These are phyloP conservation scores for Danio aesculapii DNA, from an alignment of 2,797 vertebrate species.

Conservation along the genomic window DNA sequence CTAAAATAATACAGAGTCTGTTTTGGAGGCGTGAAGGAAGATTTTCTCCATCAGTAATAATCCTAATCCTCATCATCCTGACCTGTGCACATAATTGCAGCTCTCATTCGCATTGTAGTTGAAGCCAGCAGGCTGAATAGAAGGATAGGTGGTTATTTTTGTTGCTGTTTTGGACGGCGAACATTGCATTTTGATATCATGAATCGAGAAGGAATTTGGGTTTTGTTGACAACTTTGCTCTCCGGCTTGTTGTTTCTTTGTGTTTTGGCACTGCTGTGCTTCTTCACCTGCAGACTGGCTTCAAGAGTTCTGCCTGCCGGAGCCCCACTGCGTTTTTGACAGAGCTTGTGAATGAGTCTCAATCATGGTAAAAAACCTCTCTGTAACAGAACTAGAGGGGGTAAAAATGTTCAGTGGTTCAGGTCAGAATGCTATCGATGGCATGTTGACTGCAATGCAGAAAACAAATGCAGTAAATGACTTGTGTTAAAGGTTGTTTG, in stretches of 20 bases:
- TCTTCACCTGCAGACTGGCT: constrained; percentile 80
- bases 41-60: constrained; percentile 42
- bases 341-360: background rate
- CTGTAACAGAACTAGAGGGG: background rate
- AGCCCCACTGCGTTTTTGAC: constrained; percentile 73
- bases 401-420: background rate
- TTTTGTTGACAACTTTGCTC: constrained; percentile 71
- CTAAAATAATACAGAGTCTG: background rate
- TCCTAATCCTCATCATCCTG: constrained; percentile 51
- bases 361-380: constrained; percentile 27
- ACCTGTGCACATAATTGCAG: background rate
- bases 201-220: constrained; percentile 58
- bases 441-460: background rate
- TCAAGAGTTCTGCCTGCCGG: constrained; percentile 68
- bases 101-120: background rate
- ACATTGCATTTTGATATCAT: constrained; percentile 53
- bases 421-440: background rate
- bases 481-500: background rate
- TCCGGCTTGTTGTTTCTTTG: constrained; percentile 66
- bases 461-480: background rate
- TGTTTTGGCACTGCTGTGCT: constrained; percentile 76
- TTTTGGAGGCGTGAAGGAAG: constrained; percentile 8
- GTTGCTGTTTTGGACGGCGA: constrained; percentile 1
- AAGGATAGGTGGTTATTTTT: background rate
- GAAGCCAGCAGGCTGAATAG: background rate